Conservation (phyloP, 2,888 invertebrate species). For the Gandaritis pyraliata region DNA sequence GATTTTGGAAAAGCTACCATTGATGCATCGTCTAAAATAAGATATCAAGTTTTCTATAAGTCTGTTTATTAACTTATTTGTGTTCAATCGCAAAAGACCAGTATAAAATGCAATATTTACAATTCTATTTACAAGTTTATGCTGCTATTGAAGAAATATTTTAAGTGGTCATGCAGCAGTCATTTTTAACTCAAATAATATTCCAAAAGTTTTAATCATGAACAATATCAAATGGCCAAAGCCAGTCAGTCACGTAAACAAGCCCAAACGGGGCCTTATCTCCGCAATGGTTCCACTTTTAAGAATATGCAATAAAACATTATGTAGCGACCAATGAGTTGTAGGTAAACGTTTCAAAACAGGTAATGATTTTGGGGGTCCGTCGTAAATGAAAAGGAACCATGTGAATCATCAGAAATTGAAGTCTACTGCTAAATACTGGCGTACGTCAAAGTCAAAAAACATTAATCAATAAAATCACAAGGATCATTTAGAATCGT, state of each 20-base stretch:
- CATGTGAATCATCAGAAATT: not conserved
- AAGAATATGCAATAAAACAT: conserved; percentile 45
- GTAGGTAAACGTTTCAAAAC: conserved; percentile 38
- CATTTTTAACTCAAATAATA: conserved; percentile 3
- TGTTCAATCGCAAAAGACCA: too few relatives aligned
- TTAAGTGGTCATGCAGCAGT: not conserved
- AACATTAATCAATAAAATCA: too few relatives aligned
- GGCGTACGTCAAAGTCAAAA: too few relatives aligned
- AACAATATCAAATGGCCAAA: conserved; percentile 31
- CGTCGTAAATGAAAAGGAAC: not conserved
- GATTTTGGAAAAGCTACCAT: too few relatives aligned
- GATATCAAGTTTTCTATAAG: too few relatives aligned
- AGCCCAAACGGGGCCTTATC: conserved; percentile 39
- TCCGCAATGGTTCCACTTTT: conserved; percentile 42
- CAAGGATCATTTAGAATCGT: too few relatives aligned
- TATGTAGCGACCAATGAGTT: conserved; percentile 42
- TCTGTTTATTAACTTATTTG: too few relatives aligned
- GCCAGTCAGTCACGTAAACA: conserved; percentile 38
- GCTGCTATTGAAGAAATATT: too few relatives aligned
- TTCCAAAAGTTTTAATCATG: conserved; percentile 17
- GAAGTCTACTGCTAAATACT: too few relatives aligned
- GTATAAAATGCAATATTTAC: too few relatives aligned
- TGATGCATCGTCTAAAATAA: too few relatives aligned
- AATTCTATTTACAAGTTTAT: too few relatives aligned
- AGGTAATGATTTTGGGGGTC: conserved; percentile 35